A percentile compares a stretch with the other conserved stretches of the same genome.
These are phyloP conservation scores for Tenthredo notha DNA, from an alignment of 2,888 invertebrate species.

Conservation along the genomic window DNA sequence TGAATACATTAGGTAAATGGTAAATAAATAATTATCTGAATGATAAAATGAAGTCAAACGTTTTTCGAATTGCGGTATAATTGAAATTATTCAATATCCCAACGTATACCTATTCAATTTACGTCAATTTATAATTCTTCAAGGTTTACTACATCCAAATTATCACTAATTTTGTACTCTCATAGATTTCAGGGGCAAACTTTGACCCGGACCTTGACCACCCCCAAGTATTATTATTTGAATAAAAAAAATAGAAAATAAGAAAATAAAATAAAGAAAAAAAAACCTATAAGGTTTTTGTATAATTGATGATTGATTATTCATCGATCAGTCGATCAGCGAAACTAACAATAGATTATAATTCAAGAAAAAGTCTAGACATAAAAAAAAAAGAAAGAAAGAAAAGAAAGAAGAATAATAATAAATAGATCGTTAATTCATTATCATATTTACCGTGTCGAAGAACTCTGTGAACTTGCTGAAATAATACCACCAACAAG, in stretches of 20 bases:
- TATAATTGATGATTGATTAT: neutral
- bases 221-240: neutral
- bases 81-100: too few relatives aligned
- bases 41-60: too few relatives aligned
- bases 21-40: too few relatives aligned
- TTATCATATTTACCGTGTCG: conserved; percentile 86
- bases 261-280: too few relatives aligned
- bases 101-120: too few relatives aligned
- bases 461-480: conserved; percentile 98
- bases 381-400: neutral
- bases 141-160: too few relatives aligned
- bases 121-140: too few relatives aligned
- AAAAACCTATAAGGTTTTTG: too few relatives aligned
- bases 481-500: conserved; percentile 98
- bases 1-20: neutral
- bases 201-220: neutral
- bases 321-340: neutral
- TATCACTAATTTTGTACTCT: neutral
- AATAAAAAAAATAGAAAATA: too few relatives aligned
- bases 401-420: too few relatives aligned
- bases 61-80: too few relatives aligned
- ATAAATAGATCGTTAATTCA: neutral
- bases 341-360: neutral
- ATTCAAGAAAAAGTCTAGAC: neutral
- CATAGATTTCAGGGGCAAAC: neutral